Conservation (phyloP, 2,113 vertebrate species). For the Deroptyus accipitrinus region DNA sequence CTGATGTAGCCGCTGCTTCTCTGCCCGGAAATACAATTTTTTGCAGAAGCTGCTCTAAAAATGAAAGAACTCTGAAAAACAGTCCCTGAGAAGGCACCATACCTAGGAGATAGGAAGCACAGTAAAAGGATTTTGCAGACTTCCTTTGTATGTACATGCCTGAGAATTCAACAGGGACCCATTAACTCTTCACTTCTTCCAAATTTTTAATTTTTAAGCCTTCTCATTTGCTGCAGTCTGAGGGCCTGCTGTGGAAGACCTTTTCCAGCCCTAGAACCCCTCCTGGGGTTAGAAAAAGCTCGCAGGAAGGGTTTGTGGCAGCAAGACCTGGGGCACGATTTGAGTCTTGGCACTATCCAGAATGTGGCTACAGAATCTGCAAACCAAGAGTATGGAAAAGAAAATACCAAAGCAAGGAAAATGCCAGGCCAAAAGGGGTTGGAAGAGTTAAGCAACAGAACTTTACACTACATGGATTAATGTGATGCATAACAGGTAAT, state of each 20-base stretch:
- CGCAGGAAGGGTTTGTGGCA: accelerated
- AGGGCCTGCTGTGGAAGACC: background rate
- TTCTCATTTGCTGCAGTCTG: background rate
- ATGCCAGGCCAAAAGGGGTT: background rate
- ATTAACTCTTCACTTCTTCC: background rate
- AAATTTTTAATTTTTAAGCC: background rate
- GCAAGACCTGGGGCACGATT: background rate
- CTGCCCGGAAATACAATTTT: background rate
- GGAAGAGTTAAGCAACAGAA: constrained; percentile 30
- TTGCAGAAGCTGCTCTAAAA: background rate
- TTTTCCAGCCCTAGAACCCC: background rate
- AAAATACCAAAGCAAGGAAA: background rate
- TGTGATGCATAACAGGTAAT: constrained; percentile 21
- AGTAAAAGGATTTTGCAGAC: background rate
- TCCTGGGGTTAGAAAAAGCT: accelerated
- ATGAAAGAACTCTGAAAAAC: background rate
- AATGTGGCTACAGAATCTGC: background rate
- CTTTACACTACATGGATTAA: background rate
- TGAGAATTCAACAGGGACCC: background rate
- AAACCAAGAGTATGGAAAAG: background rate
- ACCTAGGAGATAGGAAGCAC: background rate
- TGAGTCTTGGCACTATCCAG: background rate
- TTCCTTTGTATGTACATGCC: background rate
- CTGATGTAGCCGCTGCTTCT: background rate
- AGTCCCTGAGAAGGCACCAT: background rate